These are phyloP conservation scores for Sisor rabdophorus DNA, from an alignment of 2,113 vertebrate genomes.

Conservation along the genomic window DNA sequence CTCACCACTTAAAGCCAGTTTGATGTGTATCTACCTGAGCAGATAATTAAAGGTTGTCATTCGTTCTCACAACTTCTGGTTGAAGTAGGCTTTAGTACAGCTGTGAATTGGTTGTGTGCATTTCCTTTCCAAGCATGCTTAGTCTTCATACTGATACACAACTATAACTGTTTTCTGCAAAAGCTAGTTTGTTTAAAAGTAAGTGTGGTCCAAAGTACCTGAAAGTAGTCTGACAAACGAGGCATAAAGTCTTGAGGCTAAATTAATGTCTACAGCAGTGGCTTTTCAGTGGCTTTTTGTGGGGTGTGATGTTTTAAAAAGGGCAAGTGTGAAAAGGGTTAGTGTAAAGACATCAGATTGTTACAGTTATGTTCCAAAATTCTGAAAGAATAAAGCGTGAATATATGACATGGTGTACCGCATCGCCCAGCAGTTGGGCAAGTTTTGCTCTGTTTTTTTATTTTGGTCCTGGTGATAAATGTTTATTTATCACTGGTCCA, in stretches of 20 bases:
- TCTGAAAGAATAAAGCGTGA: no score
- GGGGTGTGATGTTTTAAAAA: no score
- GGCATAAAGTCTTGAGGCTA: not conserved
- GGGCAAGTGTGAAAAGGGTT: no score
- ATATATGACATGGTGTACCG: no score
- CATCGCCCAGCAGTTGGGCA: no score
- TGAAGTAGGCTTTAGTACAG: conserved; percentile 5
- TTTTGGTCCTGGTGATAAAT: no score
- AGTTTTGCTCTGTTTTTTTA: no score
- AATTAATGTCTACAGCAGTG: not conserved
- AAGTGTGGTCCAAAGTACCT: not conserved
- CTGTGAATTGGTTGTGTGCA: conserved; percentile 15
- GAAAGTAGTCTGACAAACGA: not conserved
- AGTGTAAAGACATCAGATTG: no score
- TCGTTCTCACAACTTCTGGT: conserved; percentile 3
- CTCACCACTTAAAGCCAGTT: not conserved
- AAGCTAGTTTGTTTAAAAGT: not conserved
- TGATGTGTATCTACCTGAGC: not conserved
- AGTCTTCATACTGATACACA: conserved; percentile 20
- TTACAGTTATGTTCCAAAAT: no score
- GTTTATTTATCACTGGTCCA: no score
- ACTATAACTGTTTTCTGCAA: conserved; percentile 1
- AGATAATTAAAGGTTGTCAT: no score
- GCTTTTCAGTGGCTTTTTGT: no score
- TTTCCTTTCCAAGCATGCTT: conserved; percentile 17